Percentiles rank a stretch among this genome's conserved stretches.
These are phyloP conservation scores for Leucopsar rothschildi DNA, from an alignment of 2,113 vertebrate species.

Conservation along the genomic window DNA sequence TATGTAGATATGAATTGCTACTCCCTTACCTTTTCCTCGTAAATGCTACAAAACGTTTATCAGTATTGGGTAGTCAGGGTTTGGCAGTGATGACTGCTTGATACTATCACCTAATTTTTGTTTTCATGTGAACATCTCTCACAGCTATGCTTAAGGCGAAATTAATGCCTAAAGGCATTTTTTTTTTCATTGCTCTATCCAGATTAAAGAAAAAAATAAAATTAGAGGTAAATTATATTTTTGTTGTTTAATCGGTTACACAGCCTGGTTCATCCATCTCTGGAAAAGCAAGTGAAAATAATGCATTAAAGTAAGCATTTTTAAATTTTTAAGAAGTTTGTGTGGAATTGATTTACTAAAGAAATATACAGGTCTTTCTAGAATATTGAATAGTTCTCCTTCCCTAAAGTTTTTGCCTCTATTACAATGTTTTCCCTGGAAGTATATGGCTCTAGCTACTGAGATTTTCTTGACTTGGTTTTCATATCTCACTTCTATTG, in stretches of 20 bases:
- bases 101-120: background rate
- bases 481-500: background rate
- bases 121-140: background rate
- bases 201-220: background rate
- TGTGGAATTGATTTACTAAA: background rate
- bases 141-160: background rate
- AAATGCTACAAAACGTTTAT: background rate
- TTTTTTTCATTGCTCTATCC: background rate
- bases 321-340: background rate
- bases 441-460: background rate
- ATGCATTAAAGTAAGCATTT: background rate
- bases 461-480: background rate
- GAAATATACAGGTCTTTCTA: background rate
- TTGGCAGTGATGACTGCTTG: background rate
- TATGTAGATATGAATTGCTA: background rate
- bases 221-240: background rate
- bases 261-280: background rate
- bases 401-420: background rate
- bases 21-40: background rate
- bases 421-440: background rate
- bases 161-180: background rate
- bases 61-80: background rate
- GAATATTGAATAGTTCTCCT: background rate
- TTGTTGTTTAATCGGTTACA: background rate
- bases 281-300: background rate